Percentiles rank a stretch among this genome's conserved stretches.
Evolutionary conservation across 2,797 vertebrate genomes (phyloP).

Genomic region (Notolepis coatsorum): DNA sequence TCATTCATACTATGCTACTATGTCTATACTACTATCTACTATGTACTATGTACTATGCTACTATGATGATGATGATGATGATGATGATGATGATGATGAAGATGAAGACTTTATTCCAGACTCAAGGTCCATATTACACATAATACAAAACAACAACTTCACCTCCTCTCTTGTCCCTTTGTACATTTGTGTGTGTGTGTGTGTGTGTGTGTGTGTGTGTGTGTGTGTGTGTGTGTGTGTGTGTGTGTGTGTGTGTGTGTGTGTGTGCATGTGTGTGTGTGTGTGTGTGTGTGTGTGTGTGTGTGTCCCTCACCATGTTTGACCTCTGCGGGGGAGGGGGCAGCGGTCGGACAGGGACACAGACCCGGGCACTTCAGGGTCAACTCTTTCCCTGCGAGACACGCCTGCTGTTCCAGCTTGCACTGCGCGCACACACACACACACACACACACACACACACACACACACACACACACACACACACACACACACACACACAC

Average conservation of each 20-base stretch:
- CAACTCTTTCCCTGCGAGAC: conserved; percentile 93
- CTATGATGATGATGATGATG: too few relatives aligned
- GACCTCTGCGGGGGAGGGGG: conserved; percentile 71
- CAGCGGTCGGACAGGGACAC: conserved; percentile 91
- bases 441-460: conserved; percentile 7
- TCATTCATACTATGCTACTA: too few relatives aligned
- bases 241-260: neutral
- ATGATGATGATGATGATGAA: too few relatives aligned
- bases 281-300: neutral
- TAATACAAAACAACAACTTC: too few relatives aligned
- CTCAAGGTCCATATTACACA: too few relatives aligned
- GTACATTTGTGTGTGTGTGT: neutral
- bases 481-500: conserved; percentile 14
- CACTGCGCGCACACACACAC: conserved; percentile 81
- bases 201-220: conserved; percentile 11
- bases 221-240: neutral
- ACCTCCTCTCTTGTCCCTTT: too few relatives aligned
- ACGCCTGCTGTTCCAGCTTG: conserved; percentile 97
- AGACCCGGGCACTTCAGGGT: conserved; percentile 88
- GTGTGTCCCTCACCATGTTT: conserved; percentile 83
- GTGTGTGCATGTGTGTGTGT: neutral
- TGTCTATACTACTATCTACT: too few relatives aligned
- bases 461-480: conserved; percentile 18
- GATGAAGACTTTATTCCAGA: too few relatives aligned
- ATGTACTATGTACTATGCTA: too few relatives aligned